A percentile compares a stretch with the other conserved stretches of the same genome.
phyloP scores from a whole-genome alignment of 2,888 invertebrate genomes.

The Eupithecia tripunctaria region DNA sequence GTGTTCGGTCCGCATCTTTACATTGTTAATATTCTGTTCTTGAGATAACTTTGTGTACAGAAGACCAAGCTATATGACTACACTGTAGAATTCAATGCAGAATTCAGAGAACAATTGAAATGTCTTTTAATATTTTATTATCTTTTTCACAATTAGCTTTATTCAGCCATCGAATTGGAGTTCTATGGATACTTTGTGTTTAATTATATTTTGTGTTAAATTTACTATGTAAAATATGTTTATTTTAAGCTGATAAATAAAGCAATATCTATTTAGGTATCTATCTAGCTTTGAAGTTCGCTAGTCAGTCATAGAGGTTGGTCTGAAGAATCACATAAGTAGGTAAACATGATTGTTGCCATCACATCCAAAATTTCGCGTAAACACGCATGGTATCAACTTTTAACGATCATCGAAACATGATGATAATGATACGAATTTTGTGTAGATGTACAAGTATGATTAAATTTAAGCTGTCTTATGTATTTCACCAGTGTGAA shows the following conservation, averaged over 20 bases:
- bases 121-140: background rate
- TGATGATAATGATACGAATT: slow-evolving; percentile 71
- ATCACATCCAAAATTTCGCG: slow-evolving; percentile 55
- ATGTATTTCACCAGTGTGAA: slow-evolving; percentile 78
- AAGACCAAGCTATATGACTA: slow-evolving; percentile 9
- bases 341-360: slow-evolving; percentile 48
- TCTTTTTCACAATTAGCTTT: background rate
- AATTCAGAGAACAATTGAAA: no score
- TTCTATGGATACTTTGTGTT: background rate
- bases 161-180: background rate
- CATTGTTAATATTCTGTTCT: slow-evolving; percentile 52
- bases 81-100: background rate
- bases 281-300: no score
- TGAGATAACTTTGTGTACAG: slow-evolving; percentile 1
- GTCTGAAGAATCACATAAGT: slow-evolving; percentile 1
- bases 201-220: no score
- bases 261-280: no score
- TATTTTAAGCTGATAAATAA: no score
- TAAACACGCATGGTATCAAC: slow-evolving; percentile 55
- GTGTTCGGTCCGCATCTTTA: slow-evolving; percentile 46
- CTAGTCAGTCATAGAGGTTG: slow-evolving; percentile 3
- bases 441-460: slow-evolving; percentile 58
- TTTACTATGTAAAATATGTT: no score
- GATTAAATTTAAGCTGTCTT: slow-evolving; percentile 69
- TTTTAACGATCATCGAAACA: slow-evolving; percentile 67